Conservation (phyloP, 2,113 vertebrate species). For the Epinephelus cyanopodus region DNA sequence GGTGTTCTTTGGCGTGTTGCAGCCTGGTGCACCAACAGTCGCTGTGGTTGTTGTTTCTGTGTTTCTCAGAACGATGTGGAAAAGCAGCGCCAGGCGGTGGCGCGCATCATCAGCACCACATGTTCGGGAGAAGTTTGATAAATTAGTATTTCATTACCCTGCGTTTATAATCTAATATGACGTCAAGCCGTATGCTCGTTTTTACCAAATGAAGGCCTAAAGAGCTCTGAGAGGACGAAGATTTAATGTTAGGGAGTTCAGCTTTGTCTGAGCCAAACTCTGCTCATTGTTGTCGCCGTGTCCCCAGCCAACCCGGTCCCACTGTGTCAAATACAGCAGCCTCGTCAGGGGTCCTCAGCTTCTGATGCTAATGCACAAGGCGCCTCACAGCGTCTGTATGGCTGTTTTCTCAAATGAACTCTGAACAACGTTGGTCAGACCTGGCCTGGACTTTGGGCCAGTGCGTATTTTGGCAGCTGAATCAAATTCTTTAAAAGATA, state of each 20-base stretch:
- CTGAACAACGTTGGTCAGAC: no score
- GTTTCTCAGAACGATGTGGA: background rate
- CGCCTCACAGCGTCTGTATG: no score
- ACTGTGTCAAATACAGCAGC: no score
- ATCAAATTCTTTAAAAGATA: no score
- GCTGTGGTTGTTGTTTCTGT: conserved; percentile 3
- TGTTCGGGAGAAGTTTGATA: background rate
- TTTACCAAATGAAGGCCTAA: background rate
- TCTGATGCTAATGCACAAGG: no score
- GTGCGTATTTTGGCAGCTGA: no score
- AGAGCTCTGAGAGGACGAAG: background rate
- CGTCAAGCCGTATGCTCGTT: background rate
- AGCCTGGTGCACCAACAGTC: background rate
- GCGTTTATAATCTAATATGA: background rate
- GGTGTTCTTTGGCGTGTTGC: background rate
- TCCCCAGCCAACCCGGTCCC: no score
- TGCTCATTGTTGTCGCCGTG: background rate
- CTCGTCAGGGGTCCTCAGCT: no score
- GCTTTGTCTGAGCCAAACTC: background rate
- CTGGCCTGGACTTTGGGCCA: no score
- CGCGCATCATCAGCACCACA: background rate
- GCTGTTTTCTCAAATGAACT: no score
- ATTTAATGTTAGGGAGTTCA: background rate
- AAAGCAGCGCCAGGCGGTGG: background rate
- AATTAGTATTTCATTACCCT: background rate